Evolutionary conservation across 2,113 vertebrate species (phyloP).

Genomic region (Nothoprocta perdicaria): DNA sequence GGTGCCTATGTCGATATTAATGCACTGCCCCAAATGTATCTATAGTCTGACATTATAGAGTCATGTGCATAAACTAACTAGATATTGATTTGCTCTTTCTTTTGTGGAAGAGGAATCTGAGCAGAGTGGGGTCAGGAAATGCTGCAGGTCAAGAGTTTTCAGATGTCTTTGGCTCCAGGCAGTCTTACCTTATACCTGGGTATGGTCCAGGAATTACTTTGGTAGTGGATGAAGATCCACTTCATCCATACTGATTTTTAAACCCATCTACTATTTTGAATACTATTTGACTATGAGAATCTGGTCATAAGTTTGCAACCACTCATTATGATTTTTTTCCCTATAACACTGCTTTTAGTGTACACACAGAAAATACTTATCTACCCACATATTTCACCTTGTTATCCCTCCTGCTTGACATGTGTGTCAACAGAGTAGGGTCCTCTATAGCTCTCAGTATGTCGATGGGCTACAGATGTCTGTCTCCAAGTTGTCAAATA

Average conservation of each 20-base stretch:
- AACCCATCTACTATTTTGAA: neutral
- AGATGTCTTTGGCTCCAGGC: conserved; percentile 50
- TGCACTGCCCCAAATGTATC: neutral
- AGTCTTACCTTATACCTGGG: conserved; percentile 36
- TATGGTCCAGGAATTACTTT: neutral
- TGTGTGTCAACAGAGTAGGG: neutral
- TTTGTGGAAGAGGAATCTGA: neutral
- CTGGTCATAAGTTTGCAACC: neutral
- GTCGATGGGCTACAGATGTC: neutral
- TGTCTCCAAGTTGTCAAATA: neutral
- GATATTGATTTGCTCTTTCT: conserved; percentile 43
- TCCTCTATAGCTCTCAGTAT: neutral
- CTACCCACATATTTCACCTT: neutral
- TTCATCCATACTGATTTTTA: neutral
- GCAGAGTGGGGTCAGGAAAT: conserved; percentile 18
- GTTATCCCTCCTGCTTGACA: neutral
- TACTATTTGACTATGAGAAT: neutral
- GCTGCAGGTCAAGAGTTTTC: neutral
- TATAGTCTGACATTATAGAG: neutral
- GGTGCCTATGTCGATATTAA: conserved; percentile 11
- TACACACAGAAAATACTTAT: neutral
- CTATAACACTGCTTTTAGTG: neutral
- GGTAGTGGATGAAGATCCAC: neutral
- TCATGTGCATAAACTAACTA: neutral
- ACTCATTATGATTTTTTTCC: neutral